Conservation (phyloP, 2,113 vertebrate genomes). For the Actenoides hombroni region DNA sequence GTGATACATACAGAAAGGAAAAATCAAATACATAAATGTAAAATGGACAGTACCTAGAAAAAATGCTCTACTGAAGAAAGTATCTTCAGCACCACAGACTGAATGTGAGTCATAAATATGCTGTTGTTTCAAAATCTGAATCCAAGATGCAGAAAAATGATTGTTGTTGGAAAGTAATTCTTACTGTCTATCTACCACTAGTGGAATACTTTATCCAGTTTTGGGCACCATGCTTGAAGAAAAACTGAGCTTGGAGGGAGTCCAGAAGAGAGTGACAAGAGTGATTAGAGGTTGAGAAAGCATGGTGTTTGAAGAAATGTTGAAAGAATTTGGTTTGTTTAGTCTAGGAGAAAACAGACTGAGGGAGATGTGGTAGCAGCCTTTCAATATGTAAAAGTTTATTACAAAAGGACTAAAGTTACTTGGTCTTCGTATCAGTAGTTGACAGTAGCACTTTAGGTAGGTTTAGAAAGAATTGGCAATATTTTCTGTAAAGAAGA, state of each 20-base stretch:
- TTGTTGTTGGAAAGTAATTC: neutral
- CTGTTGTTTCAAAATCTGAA: neutral
- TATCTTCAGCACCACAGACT: neutral
- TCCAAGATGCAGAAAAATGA: neutral
- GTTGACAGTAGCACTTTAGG: neutral
- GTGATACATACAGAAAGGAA: neutral
- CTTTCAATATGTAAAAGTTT: neutral
- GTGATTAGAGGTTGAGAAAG: slow-evolving; percentile 49
- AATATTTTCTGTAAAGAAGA: neutral
- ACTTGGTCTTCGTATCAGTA: neutral
- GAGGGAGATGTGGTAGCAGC: neutral
- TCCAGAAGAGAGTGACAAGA: slow-evolving; percentile 53
- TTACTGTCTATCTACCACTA: neutral
- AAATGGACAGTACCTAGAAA: neutral
- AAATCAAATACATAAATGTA: neutral
- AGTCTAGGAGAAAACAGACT: slow-evolving; percentile 41
- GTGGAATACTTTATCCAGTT: slow-evolving; percentile 25
- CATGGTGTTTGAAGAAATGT: slow-evolving; percentile 31
- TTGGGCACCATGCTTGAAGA: slow-evolving; percentile 16
- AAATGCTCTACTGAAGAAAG: neutral
- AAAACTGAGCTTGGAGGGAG: slow-evolving; percentile 10
- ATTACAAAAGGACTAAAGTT: neutral
- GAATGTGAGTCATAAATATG: neutral
- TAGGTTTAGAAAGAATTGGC: neutral
- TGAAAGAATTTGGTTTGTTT: slow-evolving; percentile 61